Base-by-base conservation (phyloP, 1,140 invertebrate genomes). In the Latrodectus geometricus region DNA sequence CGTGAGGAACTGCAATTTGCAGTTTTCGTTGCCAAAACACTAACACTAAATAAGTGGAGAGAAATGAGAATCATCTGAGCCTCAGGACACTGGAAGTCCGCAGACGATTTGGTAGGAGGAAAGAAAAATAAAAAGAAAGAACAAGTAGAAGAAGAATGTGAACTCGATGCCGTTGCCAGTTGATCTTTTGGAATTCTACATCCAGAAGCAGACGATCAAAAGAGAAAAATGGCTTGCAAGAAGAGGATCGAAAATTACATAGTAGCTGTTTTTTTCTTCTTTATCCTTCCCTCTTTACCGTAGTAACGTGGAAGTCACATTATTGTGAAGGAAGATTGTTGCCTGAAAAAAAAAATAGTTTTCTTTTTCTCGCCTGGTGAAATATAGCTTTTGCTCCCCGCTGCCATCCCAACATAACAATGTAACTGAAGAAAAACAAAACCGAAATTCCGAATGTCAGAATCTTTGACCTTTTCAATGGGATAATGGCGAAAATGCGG, bases 21-120 rank as follows among this genome's bases (percentile, higher is more conserved):
- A 84, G 82, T 84, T 84, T 84, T 84, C 73, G 82, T 52, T 73
- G 69, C 82, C 80, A 82, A 84, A 76, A 84, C 82, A 76, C 82
- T 82, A 82, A 82, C 68, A 73, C 80, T 84, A 84, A 84, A 84
- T 84, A 76, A 84, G 21, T 81, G 68, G 77, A 79, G 35, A 48
- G 52, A n/a, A 84, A 84, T 50, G 9, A 74, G 35, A 83, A 9
- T 8, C 54, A 15, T 23, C 17, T n/a, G 61, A 65, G 23, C 80
- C 48, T 11, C 17, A 70, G 70, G 56, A 21, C 69, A 48, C 72
- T 70, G 76, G 70, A 84, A 73, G 73, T 21, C 20, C 70, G 79
- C 68, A 35, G 20, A 68, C 79, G 73, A 84, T 84, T 84, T 84
- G 77, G 35, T 35, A 35, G 35, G 35, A 35, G 35, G 35, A 35